Base-by-base conservation (phyloP, 2,888 invertebrate genomes). In the Pseudococcus viburni region DNA sequence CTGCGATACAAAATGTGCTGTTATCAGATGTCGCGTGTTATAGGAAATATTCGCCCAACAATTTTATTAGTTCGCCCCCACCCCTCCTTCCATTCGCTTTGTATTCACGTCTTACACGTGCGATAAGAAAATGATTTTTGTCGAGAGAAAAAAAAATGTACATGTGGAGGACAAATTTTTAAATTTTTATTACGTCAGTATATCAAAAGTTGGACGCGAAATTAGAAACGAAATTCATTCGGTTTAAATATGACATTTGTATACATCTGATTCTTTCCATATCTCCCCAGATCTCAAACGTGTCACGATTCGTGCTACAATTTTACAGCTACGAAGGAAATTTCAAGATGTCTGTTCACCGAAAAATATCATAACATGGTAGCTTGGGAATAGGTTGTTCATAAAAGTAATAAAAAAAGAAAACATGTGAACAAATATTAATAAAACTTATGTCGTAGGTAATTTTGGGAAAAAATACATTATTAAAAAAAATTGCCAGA, bases 1-100 rank as follows among this genome's bases (percentile, higher is more conserved):
- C 33, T n/a, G 17, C 4, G n/a, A 73, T 33, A 73, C 33, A 73
- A 33, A 73, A 73, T 33, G 73, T 73, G 73, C 15, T 33, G 73
- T 33, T 33, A 33, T 73, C 73, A 73, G 73, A 73, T 73, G 39
- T 73, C 8, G 73, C 73, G 73, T 33, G 26, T 73, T 73, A 73
- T 73, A 33, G 68, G 19, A 73, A 64, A 33, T 73, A 73, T 73
- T 73, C 73, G 42, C 5, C 3, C 73, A 33, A 33, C 33, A 73
- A 26, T 33, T 26, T 73, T 73, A 73, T 17, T 26, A 17, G 48
- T 12, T 42, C 42, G 26, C 26, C 26, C 26, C 3, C 26, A 33
- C 26, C 26, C 26, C 26, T 33, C 26, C 26, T 3, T 3, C 3
- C 26, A 2, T 33, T 33, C 26, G 3, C 26, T 33, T 33, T 33